A percentile compares a stretch with the other conserved stretches of the same genome.
These are phyloP conservation scores for Drosophila fuyamai DNA, from an alignment of 1,140 invertebrate species.

Conservation along the genomic window DNA sequence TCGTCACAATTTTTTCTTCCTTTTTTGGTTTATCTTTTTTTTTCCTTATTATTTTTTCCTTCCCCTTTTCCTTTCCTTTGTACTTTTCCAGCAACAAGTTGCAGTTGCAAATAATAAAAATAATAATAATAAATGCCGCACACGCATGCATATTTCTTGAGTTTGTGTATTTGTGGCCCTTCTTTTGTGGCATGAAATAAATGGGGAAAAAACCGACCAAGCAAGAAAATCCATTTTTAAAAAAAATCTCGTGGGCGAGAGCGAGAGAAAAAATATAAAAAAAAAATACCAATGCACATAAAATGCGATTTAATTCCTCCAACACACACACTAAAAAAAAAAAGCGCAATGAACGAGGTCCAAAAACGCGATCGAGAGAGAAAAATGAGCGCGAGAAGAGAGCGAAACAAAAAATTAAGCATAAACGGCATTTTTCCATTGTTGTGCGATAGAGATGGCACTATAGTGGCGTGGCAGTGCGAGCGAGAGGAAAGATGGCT, in stretches of 20 bases:
- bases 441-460: constrained; percentile 27
- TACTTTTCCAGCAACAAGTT: constrained; percentile 65
- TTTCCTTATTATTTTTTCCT: background rate
- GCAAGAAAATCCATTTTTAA: constrained; percentile 74
- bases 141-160: constrained; percentile 27
- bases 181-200: constrained; percentile 68
- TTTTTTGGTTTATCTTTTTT: background rate
- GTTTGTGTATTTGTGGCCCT: constrained; percentile 55
- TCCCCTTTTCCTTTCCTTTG: constrained; percentile 3
- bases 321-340: constrained; percentile 54
- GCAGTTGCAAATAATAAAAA: constrained; percentile 51
- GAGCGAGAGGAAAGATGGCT: constrained; percentile 33
- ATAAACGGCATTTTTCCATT: constrained; percentile 76
- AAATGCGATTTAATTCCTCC: constrained; percentile 81
- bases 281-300: constrained; percentile 53
- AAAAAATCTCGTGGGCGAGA: constrained; percentile 57
- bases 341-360: constrained; percentile 80
- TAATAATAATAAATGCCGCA: constrained; percentile 41
- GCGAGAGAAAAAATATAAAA: constrained; percentile 27
- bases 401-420: constrained; percentile 33
- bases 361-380: constrained; percentile 67
- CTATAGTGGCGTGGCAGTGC: background rate
- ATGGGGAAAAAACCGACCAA: constrained; percentile 62
- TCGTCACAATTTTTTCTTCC: constrained; percentile 16
- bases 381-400: constrained; percentile 14